Evolutionary conservation across 2,888 invertebrate genomes (phyloP).

Genomic region (Brachynemurus nebulosus): DNA sequence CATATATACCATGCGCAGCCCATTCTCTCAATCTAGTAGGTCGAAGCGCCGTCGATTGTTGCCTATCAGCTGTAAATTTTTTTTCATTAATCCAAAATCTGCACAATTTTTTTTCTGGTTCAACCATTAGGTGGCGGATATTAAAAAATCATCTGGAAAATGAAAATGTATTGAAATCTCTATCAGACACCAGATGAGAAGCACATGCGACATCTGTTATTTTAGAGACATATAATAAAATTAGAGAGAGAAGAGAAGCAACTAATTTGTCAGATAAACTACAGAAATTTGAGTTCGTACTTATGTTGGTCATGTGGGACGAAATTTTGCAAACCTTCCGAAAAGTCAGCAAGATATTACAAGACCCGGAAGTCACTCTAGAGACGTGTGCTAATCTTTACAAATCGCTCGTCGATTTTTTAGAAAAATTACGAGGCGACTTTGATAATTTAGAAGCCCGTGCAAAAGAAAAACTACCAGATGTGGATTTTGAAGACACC

Average conservation of each 20-base stretch:
- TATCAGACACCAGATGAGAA: slow-evolving; percentile 23
- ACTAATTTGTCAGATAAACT: slow-evolving; percentile 6
- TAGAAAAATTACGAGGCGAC: neutral
- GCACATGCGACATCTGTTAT: slow-evolving; percentile 20
- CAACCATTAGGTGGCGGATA: slow-evolving; percentile 18
- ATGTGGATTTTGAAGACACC: neutral
- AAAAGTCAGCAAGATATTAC: neutral
- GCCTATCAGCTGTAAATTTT: slow-evolving; percentile 16
- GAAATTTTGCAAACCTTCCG: slow-evolving; percentile 7
- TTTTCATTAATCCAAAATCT: slow-evolving; percentile 18
- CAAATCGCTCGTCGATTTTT: neutral
- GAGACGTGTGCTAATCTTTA: neutral
- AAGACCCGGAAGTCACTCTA: neutral
- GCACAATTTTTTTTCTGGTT: slow-evolving; percentile 16
- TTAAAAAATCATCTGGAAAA: slow-evolving; percentile 16
- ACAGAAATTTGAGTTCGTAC: slow-evolving; percentile 8
- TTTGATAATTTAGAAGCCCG: neutral
- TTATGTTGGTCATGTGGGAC: slow-evolving; percentile 8
- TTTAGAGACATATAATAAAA: slow-evolving; percentile 4
- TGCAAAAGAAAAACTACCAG: neutral
- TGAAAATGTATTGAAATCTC: slow-evolving; percentile 20
- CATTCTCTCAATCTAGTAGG: slow-evolving; percentile 19
- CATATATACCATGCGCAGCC: slow-evolving; percentile 17
- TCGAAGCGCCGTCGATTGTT: slow-evolving; percentile 15
- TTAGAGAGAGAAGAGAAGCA: slow-evolving; percentile 9